phyloP scores from a whole-genome alignment of 2,113 vertebrate genomes.

The Myocastor coypus region DNA sequence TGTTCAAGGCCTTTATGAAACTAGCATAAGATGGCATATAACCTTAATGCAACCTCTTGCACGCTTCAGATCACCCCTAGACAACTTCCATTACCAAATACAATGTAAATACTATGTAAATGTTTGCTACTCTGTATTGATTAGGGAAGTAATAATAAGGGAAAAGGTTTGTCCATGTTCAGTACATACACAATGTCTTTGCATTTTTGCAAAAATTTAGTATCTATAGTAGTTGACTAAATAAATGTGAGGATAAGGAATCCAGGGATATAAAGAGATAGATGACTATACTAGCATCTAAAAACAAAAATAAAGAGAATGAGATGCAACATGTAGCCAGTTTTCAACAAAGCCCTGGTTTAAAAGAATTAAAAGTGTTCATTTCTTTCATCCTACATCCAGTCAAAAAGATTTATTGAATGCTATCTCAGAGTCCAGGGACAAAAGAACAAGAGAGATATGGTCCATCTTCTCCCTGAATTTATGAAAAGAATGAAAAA shows the following conservation, averaged over 20 bases:
- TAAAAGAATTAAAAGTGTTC: constrained; percentile 23
- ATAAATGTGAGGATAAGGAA: neutral
- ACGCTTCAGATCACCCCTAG: neutral
- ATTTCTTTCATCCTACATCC: constrained; percentile 6
- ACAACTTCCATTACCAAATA: neutral
- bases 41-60: neutral
- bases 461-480: neutral
- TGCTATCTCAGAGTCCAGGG: neutral
- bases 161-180: neutral
- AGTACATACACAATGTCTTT: neutral
- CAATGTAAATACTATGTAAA: neutral
- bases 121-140: neutral
- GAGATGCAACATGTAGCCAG: neutral
- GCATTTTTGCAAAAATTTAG: neutral
- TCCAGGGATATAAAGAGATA: neutral
- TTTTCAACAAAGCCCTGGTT: constrained; percentile 29
- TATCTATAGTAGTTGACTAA: neutral
- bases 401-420: neutral
- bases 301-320: neutral
- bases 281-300: neutral
- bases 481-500: neutral
- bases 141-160: neutral
- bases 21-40: neutral
- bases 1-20: neutral
- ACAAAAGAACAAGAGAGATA: neutral